phyloP scores from a whole-genome alignment of 1,140 invertebrate genomes.

The Trichonephila clavipes region DNA sequence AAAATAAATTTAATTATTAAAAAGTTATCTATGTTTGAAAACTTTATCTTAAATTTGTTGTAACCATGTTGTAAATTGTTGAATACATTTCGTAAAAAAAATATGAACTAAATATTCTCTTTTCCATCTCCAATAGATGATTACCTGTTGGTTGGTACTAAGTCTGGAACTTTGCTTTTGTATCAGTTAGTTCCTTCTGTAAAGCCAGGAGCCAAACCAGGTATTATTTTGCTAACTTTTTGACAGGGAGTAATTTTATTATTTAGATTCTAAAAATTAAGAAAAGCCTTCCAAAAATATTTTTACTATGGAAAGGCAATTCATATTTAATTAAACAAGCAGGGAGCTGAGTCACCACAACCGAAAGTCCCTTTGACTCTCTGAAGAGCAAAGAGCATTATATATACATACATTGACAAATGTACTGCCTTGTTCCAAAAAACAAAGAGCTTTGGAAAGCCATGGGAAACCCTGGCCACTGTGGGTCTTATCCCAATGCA shows the following conservation, averaged over 20 bases:
- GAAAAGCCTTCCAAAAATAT: background rate
- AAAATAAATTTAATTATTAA: background rate
- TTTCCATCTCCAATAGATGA: conserved; percentile 86
- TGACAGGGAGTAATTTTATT: background rate
- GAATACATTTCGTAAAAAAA: background rate
- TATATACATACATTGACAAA: no score
- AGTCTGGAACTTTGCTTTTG: conserved; percentile 94
- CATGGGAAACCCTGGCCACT: no score
- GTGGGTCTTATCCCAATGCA: no score
- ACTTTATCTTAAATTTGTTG: background rate
- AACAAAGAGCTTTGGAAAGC: no score
- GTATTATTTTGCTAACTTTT: conserved; percentile 42
- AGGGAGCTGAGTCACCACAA: no score
- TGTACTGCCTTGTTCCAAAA: no score
- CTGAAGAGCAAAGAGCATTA: no score
- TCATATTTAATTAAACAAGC: no score
- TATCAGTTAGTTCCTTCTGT: conserved; percentile 84
- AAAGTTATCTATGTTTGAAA: background rate
- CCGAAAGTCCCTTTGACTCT: no score
- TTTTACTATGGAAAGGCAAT: no score
- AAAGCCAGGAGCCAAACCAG: conserved; percentile 78
- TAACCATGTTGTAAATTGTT: background rate
- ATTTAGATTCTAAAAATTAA: background rate
- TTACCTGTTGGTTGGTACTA: conserved; percentile 93
- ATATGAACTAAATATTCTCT: conserved; percentile 14